These are phyloP conservation scores for Ciconia maguari DNA, from an alignment of 2,113 vertebrate genomes.

Conservation along the genomic window DNA sequence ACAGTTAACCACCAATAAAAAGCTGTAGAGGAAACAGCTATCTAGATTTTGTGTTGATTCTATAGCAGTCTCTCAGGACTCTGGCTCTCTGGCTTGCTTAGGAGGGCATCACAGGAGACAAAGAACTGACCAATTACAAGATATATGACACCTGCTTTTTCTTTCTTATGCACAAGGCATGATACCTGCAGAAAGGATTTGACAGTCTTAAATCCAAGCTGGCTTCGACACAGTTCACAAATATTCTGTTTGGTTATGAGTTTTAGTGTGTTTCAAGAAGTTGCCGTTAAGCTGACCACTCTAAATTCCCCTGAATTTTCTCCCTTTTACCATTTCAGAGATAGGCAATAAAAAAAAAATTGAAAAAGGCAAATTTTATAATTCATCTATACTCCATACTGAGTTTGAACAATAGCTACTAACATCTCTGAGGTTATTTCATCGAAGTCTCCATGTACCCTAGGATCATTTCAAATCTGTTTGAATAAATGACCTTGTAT, in stretches of 20 bases:
- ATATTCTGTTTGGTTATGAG: background rate
- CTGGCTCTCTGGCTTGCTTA: background rate
- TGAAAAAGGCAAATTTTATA: no score
- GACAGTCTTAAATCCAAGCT: background rate
- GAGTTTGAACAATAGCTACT: background rate
- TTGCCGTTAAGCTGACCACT: background rate
- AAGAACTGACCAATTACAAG: background rate
- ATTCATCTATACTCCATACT: background rate
- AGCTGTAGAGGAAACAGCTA: background rate
- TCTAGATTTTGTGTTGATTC: background rate
- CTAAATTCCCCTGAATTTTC: background rate
- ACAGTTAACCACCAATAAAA: background rate
- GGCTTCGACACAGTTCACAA: background rate
- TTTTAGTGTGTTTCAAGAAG: background rate
- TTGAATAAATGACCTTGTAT: background rate
- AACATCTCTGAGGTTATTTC: background rate
- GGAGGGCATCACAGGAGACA: background rate
- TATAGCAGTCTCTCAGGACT: background rate
- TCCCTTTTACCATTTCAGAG: background rate
- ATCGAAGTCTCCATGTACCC: background rate
- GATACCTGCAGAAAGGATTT: background rate
- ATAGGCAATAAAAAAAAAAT: no score
- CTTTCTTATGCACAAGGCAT: background rate
- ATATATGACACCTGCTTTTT: background rate
- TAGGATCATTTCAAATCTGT: background rate